Evolutionary conservation across 1,140 invertebrate genomes (phyloP), one percentile per base, ranked within the genome.

Genomic region (Helicoverpa armigera): DNA sequence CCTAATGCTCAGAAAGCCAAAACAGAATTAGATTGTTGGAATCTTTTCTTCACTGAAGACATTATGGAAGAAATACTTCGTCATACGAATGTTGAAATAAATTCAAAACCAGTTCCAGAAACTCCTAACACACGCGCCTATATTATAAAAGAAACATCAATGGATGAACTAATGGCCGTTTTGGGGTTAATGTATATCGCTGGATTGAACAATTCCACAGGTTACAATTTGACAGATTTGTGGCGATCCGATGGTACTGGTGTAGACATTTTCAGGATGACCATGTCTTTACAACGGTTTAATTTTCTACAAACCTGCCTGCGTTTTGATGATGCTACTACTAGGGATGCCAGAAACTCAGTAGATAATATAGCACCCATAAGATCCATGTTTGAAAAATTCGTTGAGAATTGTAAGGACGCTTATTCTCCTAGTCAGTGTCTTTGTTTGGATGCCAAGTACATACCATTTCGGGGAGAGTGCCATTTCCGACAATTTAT

Each of bases 271-370:
- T 67, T 67, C 43, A 43, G 35, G 16, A 43, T 67, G 35, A 43
- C 63, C 13, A 67, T 67, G 35, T 48, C 63, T 16, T 43, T 48
- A 14, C 63, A 43, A 11, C 14, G 63, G 5, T 67, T 67, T 16
- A 67, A 67, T 43, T 67, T 67, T 16, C 35, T 67, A 14, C 63
- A 43, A 48, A 14, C 7, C 7, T 43, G 31, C 48, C 43, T 67
- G 2, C 63, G 63, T 9, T 67, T 67, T 67, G 63, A 67, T 48
- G 63, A 67, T 67, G 63, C 14, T 48, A 43, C 63, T 43, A 67
- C 63, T 43, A 13, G 63, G 2, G 14, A 12, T 18, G 31, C 43
- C 1, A 48, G 63, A 13, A 13, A 2, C 2, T 14, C 13, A 18
- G 14, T n/a, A 43, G 63, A 67, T 48, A 67, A 67, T 16, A 48